A percentile compares a stretch with the other conserved stretches of the same genome.
These are phyloP conservation scores for Harpagifer antarcticus DNA, from an alignment of 2,797 vertebrate species.

Conservation along the genomic window DNA sequence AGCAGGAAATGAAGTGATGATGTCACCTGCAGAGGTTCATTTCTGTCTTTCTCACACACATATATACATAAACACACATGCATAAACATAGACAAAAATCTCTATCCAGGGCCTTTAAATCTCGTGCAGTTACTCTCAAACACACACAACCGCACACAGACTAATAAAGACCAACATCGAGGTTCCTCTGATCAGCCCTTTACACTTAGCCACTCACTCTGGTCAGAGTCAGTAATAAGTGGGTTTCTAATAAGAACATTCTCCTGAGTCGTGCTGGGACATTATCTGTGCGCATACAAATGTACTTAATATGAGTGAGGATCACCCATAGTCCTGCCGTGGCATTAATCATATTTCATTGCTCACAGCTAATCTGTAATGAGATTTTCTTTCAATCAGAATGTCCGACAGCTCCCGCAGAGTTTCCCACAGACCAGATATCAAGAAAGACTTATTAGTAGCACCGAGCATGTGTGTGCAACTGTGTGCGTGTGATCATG, in stretches of 20 bases:
- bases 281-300: conserved; percentile 35
- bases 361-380: conserved; percentile 67
- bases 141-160: not conserved
- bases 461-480: not conserved
- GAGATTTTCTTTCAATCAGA: conserved; percentile 69
- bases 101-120: not conserved
- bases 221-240: conserved; percentile 6
- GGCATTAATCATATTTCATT: conserved; percentile 63
- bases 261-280: conserved; percentile 41
- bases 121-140: not conserved
- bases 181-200: not conserved
- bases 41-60: not conserved
- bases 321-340: conserved; percentile 50
- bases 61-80: not conserved
- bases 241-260: conserved; percentile 39
- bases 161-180: not conserved
- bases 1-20: conserved; percentile 11
- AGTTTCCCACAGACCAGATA: conserved; percentile 49
- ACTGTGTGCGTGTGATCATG: not conserved
- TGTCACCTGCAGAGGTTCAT: not conserved
- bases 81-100: no score
- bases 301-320: conserved; percentile 40
- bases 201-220: not conserved
- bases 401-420: conserved; percentile 53
- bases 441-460: conserved; percentile 15